phyloP scores from a whole-genome alignment of 2,113 vertebrate genomes.

The Pongo abelii region DNA sequence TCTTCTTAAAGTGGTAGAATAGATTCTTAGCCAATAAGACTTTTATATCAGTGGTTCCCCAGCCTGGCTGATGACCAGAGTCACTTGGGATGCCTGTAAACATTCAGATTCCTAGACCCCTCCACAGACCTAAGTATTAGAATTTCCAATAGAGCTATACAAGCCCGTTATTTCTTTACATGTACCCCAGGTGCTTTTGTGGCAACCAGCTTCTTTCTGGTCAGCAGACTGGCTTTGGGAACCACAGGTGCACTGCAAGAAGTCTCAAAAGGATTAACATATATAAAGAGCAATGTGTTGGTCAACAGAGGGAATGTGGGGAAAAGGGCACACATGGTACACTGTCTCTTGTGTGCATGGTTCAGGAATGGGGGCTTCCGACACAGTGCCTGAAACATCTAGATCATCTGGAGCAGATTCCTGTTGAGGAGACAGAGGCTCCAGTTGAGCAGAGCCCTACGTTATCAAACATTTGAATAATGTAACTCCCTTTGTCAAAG shows the following conservation, averaged over 20 bases:
- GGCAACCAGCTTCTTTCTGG: not conserved
- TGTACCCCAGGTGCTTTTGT: not conserved
- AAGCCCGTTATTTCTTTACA: not conserved
- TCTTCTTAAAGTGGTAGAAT: constrained; percentile 68
- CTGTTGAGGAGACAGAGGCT: not conserved
- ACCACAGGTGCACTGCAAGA: not conserved
- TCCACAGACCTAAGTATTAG: not conserved
- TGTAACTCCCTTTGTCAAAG: not conserved
- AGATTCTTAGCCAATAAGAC: constrained; percentile 35
- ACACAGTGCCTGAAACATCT: not conserved
- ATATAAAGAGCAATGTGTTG: not conserved
- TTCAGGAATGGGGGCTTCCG: not conserved
- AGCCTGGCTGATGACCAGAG: not conserved
- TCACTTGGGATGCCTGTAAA: not conserved
- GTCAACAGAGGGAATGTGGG: not conserved
- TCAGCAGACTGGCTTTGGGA: not conserved
- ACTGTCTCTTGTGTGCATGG: not conserved
- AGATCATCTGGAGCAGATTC: not conserved
- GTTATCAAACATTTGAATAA: not conserved
- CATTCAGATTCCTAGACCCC: constrained; percentile 6
- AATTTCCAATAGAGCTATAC: constrained; percentile 1
- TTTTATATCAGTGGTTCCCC: not conserved
- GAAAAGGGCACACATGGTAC: not conserved
- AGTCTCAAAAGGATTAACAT: not conserved
- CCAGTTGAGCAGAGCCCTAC: not conserved